Evolutionary conservation across 2,888 invertebrate genomes (phyloP), one percentile per base, ranked within the genome.

Genomic region (Uropetala carovei): DNA sequence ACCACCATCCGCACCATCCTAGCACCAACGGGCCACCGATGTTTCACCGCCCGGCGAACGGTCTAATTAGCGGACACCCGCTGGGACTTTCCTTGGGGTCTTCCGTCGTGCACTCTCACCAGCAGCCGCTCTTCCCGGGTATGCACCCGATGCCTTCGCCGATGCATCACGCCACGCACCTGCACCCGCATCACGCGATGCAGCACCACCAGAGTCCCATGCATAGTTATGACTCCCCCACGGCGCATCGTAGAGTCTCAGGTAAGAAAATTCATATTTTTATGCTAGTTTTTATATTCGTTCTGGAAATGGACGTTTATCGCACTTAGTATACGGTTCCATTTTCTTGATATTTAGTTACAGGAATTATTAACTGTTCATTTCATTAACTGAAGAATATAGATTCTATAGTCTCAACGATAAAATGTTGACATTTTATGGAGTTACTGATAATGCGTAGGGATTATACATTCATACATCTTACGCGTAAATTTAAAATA

Each of bases 1-100:
- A 91, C 93, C 94, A 43, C 94, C 94, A 91, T 93, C 83, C 16
- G n/a, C 86, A 59, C 14, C 27, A 30, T 30, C 86, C 27, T 16
- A 59, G 30, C 30, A 30, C 86, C 60, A 86, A 86, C 86, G 85
- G 85, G 2, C 60, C 86, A 14, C 89, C 89, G n/a, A 27, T 89
- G 43, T 89, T 89, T 43, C 89, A 89, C 64, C 89, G 89, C 30
- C 89, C 89, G 43, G 43, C 89, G 1, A 89, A 89, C 64, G 89
- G 89, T 0, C 89, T 89, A 64, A 89, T 89, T 18, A 30, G 86
- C 30, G 43, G 64, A 16, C 89, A 89, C 13, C n/a, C 89, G 60
- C 89, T 89, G 16, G 89, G 89, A 30, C 68, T 89, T 64, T 60
- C 89, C n/a, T 64, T 89, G 64, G 89, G 89, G 43, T 30, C 89